A percentile compares a stretch with the other conserved stretches of the same genome.
Conservation (phyloP, 2,888 invertebrate genomes). For the Perizoma affinitatum region DNA sequence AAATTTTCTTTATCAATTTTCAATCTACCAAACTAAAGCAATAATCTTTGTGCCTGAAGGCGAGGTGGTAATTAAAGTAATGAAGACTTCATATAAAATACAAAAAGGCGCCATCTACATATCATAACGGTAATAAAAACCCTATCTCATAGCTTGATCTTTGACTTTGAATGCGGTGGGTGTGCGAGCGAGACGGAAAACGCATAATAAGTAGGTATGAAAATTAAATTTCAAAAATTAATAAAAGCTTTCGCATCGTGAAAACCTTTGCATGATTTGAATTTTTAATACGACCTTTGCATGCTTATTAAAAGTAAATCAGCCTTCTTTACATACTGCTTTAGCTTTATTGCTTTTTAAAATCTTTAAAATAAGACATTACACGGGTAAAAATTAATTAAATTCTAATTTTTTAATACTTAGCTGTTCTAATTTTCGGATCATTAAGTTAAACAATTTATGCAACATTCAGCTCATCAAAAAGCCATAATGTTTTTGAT, state of each 20-base stretch:
- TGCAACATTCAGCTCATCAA: constrained; percentile 33
- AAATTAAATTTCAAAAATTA: constrained; percentile 36
- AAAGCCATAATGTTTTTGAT: constrained; percentile 34
- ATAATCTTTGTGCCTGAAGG: constrained; percentile 34
- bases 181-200: constrained; percentile 31
- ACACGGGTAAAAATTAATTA: constrained; percentile 25
- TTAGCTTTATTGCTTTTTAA: constrained; percentile 22
- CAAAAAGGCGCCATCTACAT: constrained; percentile 42
- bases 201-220: constrained; percentile 31
- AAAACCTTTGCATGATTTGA: constrained; percentile 35
- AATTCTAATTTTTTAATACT: constrained; percentile 23
- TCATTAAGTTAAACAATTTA: constrained; percentile 34
- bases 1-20: constrained; percentile 40
- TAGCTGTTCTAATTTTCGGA: constrained; percentile 22
- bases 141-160: constrained; percentile 35
- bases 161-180: constrained; percentile 23
- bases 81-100: constrained; percentile 53
- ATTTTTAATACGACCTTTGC: constrained; percentile 37
- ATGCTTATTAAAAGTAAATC: constrained; percentile 36
- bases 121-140: constrained; percentile 38
- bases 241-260: constrained; percentile 31
- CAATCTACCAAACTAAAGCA: constrained; percentile 35
- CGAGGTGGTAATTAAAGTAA: constrained; percentile 48
- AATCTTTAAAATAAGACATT: constrained; percentile 17
- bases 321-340: constrained; percentile 23